Conservation (phyloP, 2,797 vertebrate genomes). For the Tenualosa ilisha region DNA sequence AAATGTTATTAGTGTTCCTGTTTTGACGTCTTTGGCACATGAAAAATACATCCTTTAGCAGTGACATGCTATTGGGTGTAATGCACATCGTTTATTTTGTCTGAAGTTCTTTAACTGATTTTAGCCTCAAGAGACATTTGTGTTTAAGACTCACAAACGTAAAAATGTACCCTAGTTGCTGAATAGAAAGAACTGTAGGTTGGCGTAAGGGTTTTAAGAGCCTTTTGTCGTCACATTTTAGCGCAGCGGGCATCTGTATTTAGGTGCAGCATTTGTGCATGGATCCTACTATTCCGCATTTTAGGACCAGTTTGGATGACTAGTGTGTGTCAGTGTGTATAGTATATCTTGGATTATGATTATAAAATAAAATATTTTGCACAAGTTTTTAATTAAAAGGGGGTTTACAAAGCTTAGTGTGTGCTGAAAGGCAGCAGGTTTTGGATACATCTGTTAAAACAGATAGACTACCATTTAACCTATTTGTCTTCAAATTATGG, state of each 20-base stretch:
- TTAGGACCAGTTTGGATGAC: neutral
- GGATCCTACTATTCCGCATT: neutral
- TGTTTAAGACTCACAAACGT: neutral
- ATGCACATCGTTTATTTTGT: neutral
- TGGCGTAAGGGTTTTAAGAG: neutral
- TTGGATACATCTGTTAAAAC: conserved; percentile 9
- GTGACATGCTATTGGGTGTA: neutral
- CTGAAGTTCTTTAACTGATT: neutral
- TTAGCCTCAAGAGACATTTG: neutral
- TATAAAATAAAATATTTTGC: neutral
- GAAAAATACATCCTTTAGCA: neutral
- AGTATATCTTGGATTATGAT: neutral
- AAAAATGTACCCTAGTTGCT: neutral
- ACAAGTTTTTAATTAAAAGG: neutral
- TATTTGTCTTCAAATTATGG: neutral
- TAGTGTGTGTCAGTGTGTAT: neutral
- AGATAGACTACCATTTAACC: neutral
- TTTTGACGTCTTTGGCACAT: neutral
- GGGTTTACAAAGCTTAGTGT: neutral
- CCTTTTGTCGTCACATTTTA: neutral
- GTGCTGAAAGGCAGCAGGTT: neutral
- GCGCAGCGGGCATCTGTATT: neutral
- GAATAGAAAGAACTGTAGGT: neutral
- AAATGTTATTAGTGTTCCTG: neutral
- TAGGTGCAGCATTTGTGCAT: neutral